Conservation (phyloP, 2,797 vertebrate species). For the Gallinago solitaria region DNA sequence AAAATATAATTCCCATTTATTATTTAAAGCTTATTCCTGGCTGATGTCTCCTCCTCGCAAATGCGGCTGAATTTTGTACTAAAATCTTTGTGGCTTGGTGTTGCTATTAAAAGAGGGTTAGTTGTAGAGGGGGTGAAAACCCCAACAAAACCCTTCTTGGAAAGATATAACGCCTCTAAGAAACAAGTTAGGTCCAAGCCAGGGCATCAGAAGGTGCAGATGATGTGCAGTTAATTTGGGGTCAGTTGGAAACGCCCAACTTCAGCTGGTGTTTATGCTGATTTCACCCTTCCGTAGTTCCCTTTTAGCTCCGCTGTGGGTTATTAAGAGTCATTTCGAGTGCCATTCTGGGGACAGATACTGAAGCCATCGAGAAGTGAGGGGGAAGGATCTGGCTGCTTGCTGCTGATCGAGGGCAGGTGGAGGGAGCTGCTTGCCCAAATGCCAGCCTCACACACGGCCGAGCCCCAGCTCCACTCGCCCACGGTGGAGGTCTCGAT, state of each 20-base stretch:
- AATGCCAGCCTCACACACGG: rapidly evolving
- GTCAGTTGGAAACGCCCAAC: neutral
- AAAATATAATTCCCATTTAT: neutral
- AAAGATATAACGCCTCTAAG: neutral
- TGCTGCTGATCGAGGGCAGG: neutral
- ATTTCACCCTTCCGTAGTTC: neutral
- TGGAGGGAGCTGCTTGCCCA: rapidly evolving
- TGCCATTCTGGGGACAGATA: neutral
- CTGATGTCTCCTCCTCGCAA: neutral
- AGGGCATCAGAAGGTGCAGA: neutral
- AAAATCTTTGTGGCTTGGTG: neutral
- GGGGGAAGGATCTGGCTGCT: neutral
- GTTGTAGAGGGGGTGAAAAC: rapidly evolving
- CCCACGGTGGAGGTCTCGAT: neutral
- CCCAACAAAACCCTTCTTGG: neutral
- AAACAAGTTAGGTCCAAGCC: neutral
- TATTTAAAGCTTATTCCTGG: neutral
- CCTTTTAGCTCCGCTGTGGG: neutral
- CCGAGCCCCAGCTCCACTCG: neutral
- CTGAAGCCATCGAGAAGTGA: rapidly evolving
- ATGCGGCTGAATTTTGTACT: neutral
- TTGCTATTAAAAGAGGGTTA: neutral
- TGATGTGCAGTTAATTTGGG: neutral
- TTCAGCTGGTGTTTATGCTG: neutral
- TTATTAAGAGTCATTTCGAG: neutral